These are phyloP conservation scores for Notodonta ziczac DNA, from an alignment of 2,888 invertebrate genomes.

Conservation along the genomic window DNA sequence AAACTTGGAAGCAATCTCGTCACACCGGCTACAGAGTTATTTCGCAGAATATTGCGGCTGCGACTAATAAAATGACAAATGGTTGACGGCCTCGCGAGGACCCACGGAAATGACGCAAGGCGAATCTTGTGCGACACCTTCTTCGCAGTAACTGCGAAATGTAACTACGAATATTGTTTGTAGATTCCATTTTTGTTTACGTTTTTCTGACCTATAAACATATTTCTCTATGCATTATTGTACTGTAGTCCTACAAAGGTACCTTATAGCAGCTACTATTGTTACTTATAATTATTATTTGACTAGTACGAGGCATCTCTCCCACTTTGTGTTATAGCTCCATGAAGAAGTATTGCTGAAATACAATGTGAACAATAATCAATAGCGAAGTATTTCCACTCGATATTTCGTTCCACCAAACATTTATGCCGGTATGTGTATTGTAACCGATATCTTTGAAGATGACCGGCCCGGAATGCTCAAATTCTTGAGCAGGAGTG, in stretches of 20 bases:
- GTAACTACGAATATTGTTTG: not conserved
- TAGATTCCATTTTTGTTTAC: no score
- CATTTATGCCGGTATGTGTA: slow-evolving; percentile 15
- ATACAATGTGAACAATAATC: not conserved
- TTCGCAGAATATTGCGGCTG: slow-evolving; percentile 76
- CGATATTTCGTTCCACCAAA: slow-evolving; percentile 14
- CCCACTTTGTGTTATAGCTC: no score
- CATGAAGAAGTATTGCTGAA: no score
- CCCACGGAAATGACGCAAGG: slow-evolving; percentile 51
- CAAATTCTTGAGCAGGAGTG: slow-evolving; percentile 50
- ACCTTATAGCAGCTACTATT: no score
- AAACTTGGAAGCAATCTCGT: slow-evolving; percentile 79
- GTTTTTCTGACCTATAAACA: no score
- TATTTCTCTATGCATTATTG: no score
- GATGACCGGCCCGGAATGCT: slow-evolving; percentile 29
- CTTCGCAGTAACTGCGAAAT: not conserved
- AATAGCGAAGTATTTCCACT: slow-evolving; percentile 7
- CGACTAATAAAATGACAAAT: slow-evolving; percentile 83
- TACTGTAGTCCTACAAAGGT: no score
- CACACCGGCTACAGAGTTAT: slow-evolving; percentile 68
- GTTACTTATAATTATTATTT: no score
- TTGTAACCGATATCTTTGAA: slow-evolving; percentile 31
- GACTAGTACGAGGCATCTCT: no score
- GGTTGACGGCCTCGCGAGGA: slow-evolving; percentile 61
- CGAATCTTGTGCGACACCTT: slow-evolving; percentile 33